phyloP scores from a whole-genome alignment of 2,113 vertebrate species.

The Cebidichthys violaceus region DNA sequence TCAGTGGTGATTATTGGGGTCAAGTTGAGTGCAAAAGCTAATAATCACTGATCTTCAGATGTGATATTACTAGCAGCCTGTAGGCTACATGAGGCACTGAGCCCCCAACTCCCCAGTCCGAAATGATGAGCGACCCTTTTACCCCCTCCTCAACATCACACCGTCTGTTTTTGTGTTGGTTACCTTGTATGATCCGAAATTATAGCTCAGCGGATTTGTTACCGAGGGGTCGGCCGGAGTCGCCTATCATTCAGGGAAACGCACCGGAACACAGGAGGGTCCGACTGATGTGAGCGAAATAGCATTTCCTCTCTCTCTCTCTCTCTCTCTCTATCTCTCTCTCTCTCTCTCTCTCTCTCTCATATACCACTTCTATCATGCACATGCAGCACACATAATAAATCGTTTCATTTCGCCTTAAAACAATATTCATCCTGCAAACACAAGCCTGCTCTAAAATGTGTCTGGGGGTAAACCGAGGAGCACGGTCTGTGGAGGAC shows the following conservation, averaged over 20 bases:
- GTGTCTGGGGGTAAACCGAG: conserved; percentile 40
- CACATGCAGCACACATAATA: conserved; percentile 15
- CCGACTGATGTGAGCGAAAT: conserved; percentile 41
- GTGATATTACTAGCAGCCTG: neutral
- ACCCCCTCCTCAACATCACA: conserved; percentile 18
- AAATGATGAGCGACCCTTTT: conserved; percentile 28
- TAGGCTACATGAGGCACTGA: neutral
- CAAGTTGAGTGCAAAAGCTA: conserved; percentile 47
- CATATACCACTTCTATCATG: neutral
- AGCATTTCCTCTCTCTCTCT: neutral
- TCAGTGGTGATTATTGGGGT: conserved; percentile 42
- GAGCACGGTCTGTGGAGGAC: conserved; percentile 72
- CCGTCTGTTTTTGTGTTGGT: conserved; percentile 2
- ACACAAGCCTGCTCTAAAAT: neutral
- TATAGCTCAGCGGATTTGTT: conserved; percentile 13
- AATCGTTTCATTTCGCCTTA: neutral
- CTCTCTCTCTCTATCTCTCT: too few species aligned
- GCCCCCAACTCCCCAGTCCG: neutral
- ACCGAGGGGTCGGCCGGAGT: conserved; percentile 20
- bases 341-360: neutral
- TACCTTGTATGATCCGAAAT: conserved; percentile 31
- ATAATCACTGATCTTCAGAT: neutral
- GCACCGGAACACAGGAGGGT: conserved; percentile 21
- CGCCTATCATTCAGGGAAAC: conserved; percentile 23
- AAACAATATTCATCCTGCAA: neutral